Conservation (phyloP, 2,888 invertebrate species). For the Teleiodes luculella region DNA sequence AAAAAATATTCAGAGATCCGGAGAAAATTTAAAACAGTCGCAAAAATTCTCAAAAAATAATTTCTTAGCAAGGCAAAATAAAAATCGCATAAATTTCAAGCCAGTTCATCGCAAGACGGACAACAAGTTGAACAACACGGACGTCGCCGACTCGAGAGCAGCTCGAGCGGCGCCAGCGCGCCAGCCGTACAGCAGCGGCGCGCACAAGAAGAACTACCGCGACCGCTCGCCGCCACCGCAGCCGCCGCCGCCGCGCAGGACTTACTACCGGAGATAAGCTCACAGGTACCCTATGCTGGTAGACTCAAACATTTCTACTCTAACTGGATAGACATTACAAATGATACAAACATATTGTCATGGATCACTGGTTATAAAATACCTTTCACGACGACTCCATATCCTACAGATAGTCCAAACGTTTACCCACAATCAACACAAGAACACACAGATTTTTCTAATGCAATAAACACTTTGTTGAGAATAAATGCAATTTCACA, state of each 20-base stretch:
- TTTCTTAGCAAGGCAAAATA: too few relatives aligned
- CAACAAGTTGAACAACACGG: background rate
- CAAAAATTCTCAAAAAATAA: background rate
- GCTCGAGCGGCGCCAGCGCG: background rate
- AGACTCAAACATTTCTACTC: background rate
- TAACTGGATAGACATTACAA: constrained; percentile 13
- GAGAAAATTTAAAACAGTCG: background rate
- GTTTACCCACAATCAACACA: too few relatives aligned
- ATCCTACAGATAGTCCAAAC: too few relatives aligned
- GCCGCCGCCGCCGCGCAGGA: background rate
- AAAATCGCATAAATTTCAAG: background rate
- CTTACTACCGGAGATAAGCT: background rate
- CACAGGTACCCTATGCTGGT: background rate
- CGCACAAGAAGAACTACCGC: background rate
- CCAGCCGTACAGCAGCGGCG: background rate
- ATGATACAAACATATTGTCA: constrained; percentile 14
- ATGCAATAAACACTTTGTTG: too few relatives aligned
- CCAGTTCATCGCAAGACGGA: background rate
- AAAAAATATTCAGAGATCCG: background rate
- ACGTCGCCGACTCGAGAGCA: background rate
- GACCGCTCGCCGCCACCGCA: background rate
- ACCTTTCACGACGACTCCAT: too few relatives aligned
- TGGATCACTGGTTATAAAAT: background rate
- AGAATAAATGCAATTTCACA: too few relatives aligned
- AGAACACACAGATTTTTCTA: too few relatives aligned